Percentiles rank a stretch among this genome's conserved stretches.
phyloP scores from a whole-genome alignment of 2,888 invertebrate genomes.

The Epistrophella euchroma region DNA sequence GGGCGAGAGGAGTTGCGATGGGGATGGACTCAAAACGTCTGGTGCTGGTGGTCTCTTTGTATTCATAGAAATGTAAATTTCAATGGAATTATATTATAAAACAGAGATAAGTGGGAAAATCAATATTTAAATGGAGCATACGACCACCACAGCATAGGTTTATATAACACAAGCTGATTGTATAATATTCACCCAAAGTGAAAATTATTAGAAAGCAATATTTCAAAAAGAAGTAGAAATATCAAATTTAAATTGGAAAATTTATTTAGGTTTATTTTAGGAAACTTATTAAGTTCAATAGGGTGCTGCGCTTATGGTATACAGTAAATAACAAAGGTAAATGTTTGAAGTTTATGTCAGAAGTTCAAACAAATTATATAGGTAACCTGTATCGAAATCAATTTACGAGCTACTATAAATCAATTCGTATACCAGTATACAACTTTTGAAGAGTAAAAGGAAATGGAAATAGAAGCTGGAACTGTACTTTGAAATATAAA shows the following conservation, averaged over 20 bases:
- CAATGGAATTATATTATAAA: constrained; percentile 12
- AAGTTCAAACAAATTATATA: not conserved
- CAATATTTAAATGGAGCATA: constrained; percentile 22
- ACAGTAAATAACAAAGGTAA: not conserved
- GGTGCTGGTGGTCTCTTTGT: constrained; percentile 1
- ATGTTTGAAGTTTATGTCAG: not conserved
- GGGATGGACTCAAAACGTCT: not conserved
- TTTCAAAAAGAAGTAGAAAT: constrained; percentile 22
- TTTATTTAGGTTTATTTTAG: not conserved
- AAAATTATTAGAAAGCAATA: constrained; percentile 6
- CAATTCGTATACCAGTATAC: not conserved
- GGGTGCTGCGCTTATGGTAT: not conserved
- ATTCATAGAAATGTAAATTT: constrained; percentile 16
- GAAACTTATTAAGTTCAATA: constrained; percentile 5
- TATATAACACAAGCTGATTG: not conserved
- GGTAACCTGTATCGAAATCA: not conserved
- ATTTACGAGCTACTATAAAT: not conserved
- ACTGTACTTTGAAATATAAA: too few species aligned
- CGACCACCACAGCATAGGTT: too few species aligned
- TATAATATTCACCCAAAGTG: constrained; percentile 21
- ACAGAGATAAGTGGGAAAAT: constrained; percentile 3
- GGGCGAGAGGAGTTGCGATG: not conserved
- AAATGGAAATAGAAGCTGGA: too few species aligned
- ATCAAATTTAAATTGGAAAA: constrained; percentile 11
- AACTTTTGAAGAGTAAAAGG: not conserved